Percentiles rank a stretch among this genome's conserved stretches.
Conservation (phyloP, 2,888 invertebrate species). For the Acleris sparsana region DNA sequence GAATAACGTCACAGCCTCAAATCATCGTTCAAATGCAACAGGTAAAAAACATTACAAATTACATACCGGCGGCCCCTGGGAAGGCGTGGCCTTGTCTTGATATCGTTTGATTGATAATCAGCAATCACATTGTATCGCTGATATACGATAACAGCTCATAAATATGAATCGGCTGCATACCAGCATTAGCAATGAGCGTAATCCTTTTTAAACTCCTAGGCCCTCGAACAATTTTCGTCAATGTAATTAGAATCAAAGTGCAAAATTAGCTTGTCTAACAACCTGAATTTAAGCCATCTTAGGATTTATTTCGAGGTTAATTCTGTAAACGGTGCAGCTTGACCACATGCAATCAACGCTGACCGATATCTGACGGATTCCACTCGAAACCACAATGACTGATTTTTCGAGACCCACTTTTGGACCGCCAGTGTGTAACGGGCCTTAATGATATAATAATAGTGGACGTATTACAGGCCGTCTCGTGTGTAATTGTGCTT, state of each 20-base stretch:
- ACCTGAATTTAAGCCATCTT: no score
- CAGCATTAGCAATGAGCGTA: background rate
- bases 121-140: conserved; percentile 42
- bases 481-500: conserved; percentile 67
- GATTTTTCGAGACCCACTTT: conserved; percentile 56
- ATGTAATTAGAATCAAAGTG: no score
- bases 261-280: no score
- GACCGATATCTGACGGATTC: conserved; percentile 49
- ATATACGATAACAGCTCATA: conserved; percentile 30
- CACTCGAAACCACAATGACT: conserved; percentile 53
- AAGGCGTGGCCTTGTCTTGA: conserved; percentile 25
- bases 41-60: conserved; percentile 1
- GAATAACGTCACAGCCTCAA: background rate
- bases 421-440: conserved; percentile 55
- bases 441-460: conserved; percentile 69
- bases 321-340: conserved; percentile 9
- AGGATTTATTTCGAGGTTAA: background rate
- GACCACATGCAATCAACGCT: conserved; percentile 38
- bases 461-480: conserved; percentile 51
- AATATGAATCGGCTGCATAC: conserved; percentile 9
- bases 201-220: background rate
- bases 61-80: conserved; percentile 4
- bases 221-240: no score
- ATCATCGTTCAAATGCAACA: background rate
- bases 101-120: conserved; percentile 29